A percentile compares a stretch with the other conserved stretches of the same genome.
Evolutionary conservation across 2,888 invertebrate genomes (phyloP).

Genomic region (Rhamnusium bicolor): DNA sequence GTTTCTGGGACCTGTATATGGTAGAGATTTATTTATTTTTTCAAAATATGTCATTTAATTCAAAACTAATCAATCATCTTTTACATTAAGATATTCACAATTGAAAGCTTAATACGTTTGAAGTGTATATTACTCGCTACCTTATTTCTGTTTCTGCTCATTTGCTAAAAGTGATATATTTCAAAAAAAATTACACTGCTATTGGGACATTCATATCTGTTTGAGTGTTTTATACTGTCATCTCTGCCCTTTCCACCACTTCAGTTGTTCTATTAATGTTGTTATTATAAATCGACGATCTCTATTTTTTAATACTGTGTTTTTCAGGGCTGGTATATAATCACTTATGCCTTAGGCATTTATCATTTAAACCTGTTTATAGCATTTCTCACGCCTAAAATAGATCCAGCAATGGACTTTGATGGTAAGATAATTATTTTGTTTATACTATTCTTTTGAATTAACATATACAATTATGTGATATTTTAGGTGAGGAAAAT

Average conservation of each 20-base stretch:
- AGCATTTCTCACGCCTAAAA: slow-evolving; percentile 99
- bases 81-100: no score
- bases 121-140: no score
- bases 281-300: background rate
- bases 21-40: no score
- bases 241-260: slow-evolving; percentile 59
- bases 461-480: background rate
- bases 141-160: no score
- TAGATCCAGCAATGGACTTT: slow-evolving; percentile 97
- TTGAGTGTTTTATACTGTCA: slow-evolving; percentile 7
- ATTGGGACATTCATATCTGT: background rate
- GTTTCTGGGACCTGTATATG: no score
- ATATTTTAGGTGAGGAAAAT: slow-evolving; percentile 80
- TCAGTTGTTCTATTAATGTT: slow-evolving; percentile 29
- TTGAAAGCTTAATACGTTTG: no score
- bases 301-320: slow-evolving; percentile 25
- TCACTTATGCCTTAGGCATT: slow-evolving; percentile 98
- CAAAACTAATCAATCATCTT: no score
- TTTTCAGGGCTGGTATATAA: slow-evolving; percentile 97
- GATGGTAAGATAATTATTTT: slow-evolving; percentile 79
- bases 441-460: background rate
- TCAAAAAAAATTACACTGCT: background rate
- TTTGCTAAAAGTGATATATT: background rate
- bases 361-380: slow-evolving; percentile 99
- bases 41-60: no score